These are phyloP conservation scores for Lagopus muta DNA, from an alignment of 2,113 vertebrate genomes.

Conservation along the genomic window DNA sequence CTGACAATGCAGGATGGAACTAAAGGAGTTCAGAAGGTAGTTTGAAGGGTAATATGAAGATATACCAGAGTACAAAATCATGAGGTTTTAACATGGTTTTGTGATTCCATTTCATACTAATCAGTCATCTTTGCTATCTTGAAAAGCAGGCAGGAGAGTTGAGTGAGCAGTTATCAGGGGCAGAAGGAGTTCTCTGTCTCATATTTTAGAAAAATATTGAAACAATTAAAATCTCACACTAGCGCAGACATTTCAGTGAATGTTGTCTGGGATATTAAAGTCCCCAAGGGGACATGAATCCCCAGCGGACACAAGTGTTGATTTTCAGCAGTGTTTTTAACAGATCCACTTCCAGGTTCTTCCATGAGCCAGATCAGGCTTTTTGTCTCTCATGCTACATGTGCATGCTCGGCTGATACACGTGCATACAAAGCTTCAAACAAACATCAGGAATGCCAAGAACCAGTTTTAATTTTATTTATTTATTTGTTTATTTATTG, in stretches of 20 bases:
- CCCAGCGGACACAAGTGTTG: neutral
- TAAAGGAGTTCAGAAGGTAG: neutral
- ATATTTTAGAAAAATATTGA: neutral
- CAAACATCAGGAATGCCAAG: neutral
- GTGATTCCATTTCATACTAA: neutral
- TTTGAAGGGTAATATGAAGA: neutral
- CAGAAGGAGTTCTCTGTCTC: neutral
- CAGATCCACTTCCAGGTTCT: neutral
- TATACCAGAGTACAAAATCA: neutral
- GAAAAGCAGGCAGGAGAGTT: neutral
- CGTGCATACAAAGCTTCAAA: fast-evolving
- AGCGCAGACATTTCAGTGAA: neutral
- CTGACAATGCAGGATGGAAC: neutral
- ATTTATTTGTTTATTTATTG: neutral
- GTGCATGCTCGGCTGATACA: neutral
- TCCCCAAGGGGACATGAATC: neutral
- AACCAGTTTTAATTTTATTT: neutral
- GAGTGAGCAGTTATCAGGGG: neutral
- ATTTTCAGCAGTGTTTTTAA: neutral
- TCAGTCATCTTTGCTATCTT: conserved; percentile 10
- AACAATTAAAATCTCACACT: neutral
- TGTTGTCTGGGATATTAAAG: neutral
- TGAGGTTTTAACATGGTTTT: neutral
- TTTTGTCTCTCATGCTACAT: neutral
- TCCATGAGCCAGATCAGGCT: neutral